Evolutionary conservation across 2,113 vertebrate genomes (phyloP).

Genomic region (Etheostoma spectabile): DNA sequence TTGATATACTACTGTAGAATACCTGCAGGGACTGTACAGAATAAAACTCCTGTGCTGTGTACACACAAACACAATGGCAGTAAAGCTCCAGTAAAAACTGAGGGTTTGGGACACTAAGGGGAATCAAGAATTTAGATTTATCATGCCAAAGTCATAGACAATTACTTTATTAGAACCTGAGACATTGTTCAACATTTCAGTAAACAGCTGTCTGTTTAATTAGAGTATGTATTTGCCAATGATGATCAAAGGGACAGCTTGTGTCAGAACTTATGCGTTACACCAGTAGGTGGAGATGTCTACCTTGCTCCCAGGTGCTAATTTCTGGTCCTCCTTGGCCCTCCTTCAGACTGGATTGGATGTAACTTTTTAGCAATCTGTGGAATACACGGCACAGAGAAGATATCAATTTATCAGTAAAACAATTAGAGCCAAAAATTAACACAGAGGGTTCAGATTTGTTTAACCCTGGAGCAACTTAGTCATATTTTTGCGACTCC

Average conservation of each 20-base stretch:
- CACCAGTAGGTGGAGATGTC: constrained; percentile 15
- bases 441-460: background rate
- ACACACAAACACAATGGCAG: background rate
- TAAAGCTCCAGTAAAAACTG: background rate
- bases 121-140: too few relatives aligned
- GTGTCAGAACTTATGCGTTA: background rate
- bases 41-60: background rate
- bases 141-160: too few relatives aligned
- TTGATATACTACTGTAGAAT: background rate
- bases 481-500: background rate
- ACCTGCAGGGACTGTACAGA: too few relatives aligned
- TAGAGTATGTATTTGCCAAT: background rate
- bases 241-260: background rate
- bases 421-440: background rate
- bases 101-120: too few relatives aligned
- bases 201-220: background rate
- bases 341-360: constrained; percentile 75
- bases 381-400: constrained; percentile 12
- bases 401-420: constrained; percentile 1
- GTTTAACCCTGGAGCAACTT: background rate
- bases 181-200: background rate
- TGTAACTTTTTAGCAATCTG: constrained; percentile 85
- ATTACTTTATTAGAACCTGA: background rate
- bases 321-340: constrained; percentile 72
- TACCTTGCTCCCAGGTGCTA: constrained; percentile 89